Evolutionary conservation across 2,888 invertebrate genomes (phyloP), one percentile per base, ranked within the genome.

Genomic region (Formica aserva): DNA sequence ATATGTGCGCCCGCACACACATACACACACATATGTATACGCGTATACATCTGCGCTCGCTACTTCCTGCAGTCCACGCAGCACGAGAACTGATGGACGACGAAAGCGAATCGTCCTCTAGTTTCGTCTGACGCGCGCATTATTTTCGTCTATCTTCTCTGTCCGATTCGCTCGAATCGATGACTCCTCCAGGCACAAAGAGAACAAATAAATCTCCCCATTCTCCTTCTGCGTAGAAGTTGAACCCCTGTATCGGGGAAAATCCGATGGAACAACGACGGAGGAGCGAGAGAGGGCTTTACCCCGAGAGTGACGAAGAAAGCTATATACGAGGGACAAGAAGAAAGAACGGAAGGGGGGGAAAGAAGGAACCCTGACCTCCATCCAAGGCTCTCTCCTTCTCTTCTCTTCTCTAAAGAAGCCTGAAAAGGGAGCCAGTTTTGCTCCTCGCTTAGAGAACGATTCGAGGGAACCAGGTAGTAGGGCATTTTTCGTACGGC

Each of bases 321-420:
- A 67, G 22, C 11, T 52, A 67, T 76, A 76, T 93, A 95, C 95
- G 78, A 78, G 89, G 95, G 91, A 95, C 95, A 95, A 95, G 95
- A 95, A 93, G 95, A 95, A 95, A 94, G 94, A 95, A 85, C 69
- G 78, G 6, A 29, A 3, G 26, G 26, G 4, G 87, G 35, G 35
- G 35, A 35, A 35, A 85, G 84, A 76, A 85, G 82, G 88, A 84
- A 90, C 89, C 90, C 87, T 90, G 92, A 91, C 90, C 91, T 92
- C 88, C 91, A 89, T 90, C 89, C 88, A 89, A 86, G 85, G 82
- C 89, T 86, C 75, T 80, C 74, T 74, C 35, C n/a, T 38, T 26
- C 48, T 57, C 77, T 55, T 55, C 15, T 65, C 65, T 55, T 57
- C 29, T 67, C 29, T 41, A 55, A 85, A 88, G 87, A 85, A 82